Percentiles rank a stretch among this genome's conserved stretches.
phyloP scores from a whole-genome alignment of 1,140 invertebrate species.

The Drosophila nannoptera region DNA sequence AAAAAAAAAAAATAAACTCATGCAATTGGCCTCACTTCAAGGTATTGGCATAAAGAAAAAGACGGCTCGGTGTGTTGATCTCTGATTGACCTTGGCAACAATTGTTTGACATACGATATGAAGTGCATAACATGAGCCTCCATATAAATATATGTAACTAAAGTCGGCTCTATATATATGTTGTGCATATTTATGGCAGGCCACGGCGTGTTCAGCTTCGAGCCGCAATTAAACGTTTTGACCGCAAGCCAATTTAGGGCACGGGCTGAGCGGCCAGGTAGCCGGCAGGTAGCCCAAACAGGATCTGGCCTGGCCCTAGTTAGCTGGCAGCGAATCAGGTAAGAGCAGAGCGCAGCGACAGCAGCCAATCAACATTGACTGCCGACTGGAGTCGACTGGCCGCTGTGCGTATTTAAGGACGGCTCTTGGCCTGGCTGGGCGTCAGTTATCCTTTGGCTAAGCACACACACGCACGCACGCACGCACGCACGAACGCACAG shows the following conservation, averaged over 20 bases:
- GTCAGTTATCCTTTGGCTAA: constrained; percentile 65
- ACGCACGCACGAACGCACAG: background rate
- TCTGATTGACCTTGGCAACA: constrained; percentile 63
- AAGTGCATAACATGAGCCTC: background rate
- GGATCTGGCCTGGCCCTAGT: constrained; percentile 11
- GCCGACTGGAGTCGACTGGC: background rate
- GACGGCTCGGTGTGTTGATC: constrained; percentile 20
- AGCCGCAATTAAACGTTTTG: constrained; percentile 75
- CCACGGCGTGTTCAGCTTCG: constrained; percentile 24
- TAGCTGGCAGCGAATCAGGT: constrained; percentile 58
- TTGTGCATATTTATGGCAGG: constrained; percentile 35
- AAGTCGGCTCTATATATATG: background rate
- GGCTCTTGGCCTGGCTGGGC: background rate
- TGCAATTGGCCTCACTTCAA: background rate
- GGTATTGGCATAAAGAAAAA: constrained; percentile 6
- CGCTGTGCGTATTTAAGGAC: constrained; percentile 52
- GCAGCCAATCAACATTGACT: constrained; percentile 49
- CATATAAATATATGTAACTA: background rate
- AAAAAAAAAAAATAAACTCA: background rate
- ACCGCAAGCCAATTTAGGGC: constrained; percentile 78
- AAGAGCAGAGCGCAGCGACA: constrained; percentile 22
- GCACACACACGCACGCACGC: constrained; percentile 5
- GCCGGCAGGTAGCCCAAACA: constrained; percentile 9
- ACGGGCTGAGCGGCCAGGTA: constrained; percentile 38
- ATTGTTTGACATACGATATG: constrained; percentile 50